Evolutionary conservation across 1,140 invertebrate species (phyloP).

Genomic region (Aphis craccivora): DNA sequence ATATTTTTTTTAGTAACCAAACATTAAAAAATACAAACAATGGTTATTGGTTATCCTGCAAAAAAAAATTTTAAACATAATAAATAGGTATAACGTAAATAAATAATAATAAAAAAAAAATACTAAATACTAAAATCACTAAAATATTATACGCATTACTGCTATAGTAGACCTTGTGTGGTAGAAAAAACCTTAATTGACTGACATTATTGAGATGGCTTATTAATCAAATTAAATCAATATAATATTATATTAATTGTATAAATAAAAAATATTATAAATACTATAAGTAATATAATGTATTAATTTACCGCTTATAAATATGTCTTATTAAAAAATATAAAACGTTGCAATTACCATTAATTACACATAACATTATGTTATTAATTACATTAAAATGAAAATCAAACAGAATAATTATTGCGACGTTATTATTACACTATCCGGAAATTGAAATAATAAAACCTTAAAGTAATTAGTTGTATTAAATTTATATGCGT

Average conservation of each 20-base stretch:
- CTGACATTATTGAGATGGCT: neutral
- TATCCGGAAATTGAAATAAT: neutral
- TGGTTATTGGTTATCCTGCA: neutral
- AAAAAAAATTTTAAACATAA: neutral
- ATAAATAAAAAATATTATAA: neutral
- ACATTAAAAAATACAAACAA: neutral
- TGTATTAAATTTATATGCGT: neutral
- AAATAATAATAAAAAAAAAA: neutral
- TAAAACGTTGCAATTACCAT: neutral
- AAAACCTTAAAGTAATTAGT: neutral
- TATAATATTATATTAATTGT: neutral
- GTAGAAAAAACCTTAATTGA: neutral
- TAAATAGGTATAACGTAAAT: neutral
- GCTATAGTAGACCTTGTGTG: neutral
- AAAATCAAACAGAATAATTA: neutral
- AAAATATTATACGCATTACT: neutral
- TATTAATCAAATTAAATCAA: neutral
- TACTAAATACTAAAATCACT: neutral
- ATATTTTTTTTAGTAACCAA: too few relatives aligned
- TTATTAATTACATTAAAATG: slow-evolving; percentile 13
- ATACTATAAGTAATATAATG: neutral
- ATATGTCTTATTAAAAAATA: neutral
- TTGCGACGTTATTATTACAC: neutral
- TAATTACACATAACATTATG: neutral
- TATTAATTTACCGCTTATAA: neutral